phyloP scores from a whole-genome alignment of 1,140 invertebrate genomes.

The Tetramorium simillimum region DNA sequence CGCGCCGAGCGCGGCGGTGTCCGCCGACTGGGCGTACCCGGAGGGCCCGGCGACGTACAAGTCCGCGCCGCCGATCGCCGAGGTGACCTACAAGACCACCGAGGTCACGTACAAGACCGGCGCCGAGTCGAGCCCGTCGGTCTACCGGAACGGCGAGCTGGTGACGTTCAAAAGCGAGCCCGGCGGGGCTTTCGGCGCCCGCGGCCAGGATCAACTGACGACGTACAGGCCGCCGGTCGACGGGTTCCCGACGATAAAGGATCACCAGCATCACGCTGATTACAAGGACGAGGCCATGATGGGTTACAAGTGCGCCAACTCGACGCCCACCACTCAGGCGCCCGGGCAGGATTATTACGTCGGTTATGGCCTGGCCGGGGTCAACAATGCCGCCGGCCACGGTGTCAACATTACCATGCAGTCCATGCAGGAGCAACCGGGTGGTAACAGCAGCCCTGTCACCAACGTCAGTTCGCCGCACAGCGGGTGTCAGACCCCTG shows the following conservation, averaged over 20 bases:
- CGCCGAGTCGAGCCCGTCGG: slow-evolving; percentile 66
- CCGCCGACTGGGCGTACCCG: slow-evolving; percentile 74
- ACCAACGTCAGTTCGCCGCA: slow-evolving; percentile 77
- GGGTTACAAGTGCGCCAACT: slow-evolving; percentile 72
- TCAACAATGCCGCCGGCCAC: slow-evolving; percentile 72
- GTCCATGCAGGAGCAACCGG: slow-evolving; percentile 74
- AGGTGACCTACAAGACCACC: slow-evolving; percentile 84
- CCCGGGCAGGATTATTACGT: slow-evolving; percentile 81
- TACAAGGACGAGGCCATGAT: slow-evolving; percentile 78
- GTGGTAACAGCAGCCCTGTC: slow-evolving; percentile 70
- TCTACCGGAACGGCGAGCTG: slow-evolving; percentile 81
- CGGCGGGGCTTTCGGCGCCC: slow-evolving; percentile 63
- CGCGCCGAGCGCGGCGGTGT: slow-evolving; percentile 66
- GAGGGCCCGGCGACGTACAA: slow-evolving; percentile 77
- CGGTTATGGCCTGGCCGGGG: slow-evolving; percentile 76
- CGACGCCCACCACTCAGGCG: slow-evolving; percentile 58
- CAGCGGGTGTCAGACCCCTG: slow-evolving; percentile 78
- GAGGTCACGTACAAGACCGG: slow-evolving; percentile 84
- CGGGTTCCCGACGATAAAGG: slow-evolving; percentile 73
- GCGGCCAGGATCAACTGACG: slow-evolving; percentile 71
- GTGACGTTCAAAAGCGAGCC: slow-evolving; percentile 82
- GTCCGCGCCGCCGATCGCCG: slow-evolving; percentile 80
- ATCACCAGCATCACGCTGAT: slow-evolving; percentile 77
- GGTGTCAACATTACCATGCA: slow-evolving; percentile 75
- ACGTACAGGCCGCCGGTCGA: slow-evolving; percentile 71